phyloP scores from a whole-genome alignment of 2,888 invertebrate species.

The Euproctis similis region DNA sequence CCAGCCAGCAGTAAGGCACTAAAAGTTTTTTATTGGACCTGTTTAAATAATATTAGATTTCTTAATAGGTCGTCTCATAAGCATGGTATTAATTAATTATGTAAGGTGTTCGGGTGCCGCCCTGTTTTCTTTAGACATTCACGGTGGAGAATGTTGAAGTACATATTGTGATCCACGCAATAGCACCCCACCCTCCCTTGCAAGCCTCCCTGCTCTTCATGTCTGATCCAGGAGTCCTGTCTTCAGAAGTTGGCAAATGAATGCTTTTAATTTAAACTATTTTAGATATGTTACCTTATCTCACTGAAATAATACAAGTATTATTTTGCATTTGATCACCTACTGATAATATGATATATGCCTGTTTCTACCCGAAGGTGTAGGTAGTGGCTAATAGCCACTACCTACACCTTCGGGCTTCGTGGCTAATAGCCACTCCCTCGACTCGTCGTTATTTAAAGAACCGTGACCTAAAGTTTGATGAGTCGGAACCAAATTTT shows the following conservation, averaged over 20 bases:
- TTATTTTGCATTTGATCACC: not conserved
- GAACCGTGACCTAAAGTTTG: too few species aligned
- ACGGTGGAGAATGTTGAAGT: constrained; percentile 65
- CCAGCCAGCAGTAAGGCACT: too few species aligned
- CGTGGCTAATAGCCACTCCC: too few species aligned
- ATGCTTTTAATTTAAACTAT: constrained; percentile 18
- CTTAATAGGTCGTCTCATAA: too few species aligned
- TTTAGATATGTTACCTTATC: not conserved
- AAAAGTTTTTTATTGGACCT: too few species aligned
- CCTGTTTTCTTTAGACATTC: constrained; percentile 58
- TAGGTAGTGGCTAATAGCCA: too few species aligned
- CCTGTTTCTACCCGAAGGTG: too few species aligned
- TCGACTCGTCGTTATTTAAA: too few species aligned
- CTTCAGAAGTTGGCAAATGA: constrained; percentile 44
- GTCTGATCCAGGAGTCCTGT: constrained; percentile 61
- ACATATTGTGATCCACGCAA: constrained; percentile 73
- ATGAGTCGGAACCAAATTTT: too few species aligned
- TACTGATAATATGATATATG: too few species aligned
- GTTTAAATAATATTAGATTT: constrained; percentile 9
- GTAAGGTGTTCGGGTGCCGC: constrained; percentile 42
- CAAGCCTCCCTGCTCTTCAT: constrained; percentile 49
- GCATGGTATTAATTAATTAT: too few species aligned
- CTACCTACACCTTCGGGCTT: too few species aligned
- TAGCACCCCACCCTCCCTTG: constrained; percentile 29
- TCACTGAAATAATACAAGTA: not conserved